These are phyloP conservation scores for Marmota monax DNA, from an alignment of 2,113 vertebrate genomes.

Conservation along the genomic window DNA sequence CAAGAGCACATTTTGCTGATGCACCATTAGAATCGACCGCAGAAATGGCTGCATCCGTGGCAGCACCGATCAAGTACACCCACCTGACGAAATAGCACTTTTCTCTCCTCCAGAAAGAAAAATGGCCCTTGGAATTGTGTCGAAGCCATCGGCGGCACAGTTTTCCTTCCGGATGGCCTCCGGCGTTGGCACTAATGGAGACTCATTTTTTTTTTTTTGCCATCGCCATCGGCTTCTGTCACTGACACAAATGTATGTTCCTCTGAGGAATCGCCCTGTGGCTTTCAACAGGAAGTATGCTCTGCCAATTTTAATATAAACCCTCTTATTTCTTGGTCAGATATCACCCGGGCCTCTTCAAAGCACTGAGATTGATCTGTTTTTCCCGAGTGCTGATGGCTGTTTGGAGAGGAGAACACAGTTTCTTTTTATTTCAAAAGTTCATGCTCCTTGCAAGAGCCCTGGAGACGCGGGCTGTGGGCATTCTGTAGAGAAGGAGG, in stretches of 20 bases:
- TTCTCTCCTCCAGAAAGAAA: not conserved
- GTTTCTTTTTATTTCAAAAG: not conserved
- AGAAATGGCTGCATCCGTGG: not conserved
- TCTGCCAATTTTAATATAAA: not conserved
- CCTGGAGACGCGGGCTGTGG: not conserved
- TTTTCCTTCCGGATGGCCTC: not conserved
- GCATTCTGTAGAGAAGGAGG: not conserved
- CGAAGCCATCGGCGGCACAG: not conserved
- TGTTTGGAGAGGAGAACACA: conserved; percentile 6
- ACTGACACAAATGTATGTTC: not conserved
- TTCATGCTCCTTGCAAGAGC: not conserved
- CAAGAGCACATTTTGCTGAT: not conserved
- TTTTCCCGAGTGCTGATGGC: not conserved
- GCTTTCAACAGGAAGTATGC: not conserved
- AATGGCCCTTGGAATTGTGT: not conserved
- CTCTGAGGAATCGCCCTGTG: not conserved
- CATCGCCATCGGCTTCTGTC: not conserved
- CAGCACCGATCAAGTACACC: not conserved
- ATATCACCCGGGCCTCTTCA: not conserved
- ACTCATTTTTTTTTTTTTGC: not conserved
- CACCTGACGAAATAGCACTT: not conserved
- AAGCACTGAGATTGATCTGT: not conserved
- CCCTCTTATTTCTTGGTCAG: not conserved
- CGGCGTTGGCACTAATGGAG: not conserved
- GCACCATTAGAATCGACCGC: not conserved